Evolutionary conservation across 2,797 vertebrate species (phyloP), one percentile per base, ranked within the genome.

Genomic region (Parambassis ranga): DNA sequence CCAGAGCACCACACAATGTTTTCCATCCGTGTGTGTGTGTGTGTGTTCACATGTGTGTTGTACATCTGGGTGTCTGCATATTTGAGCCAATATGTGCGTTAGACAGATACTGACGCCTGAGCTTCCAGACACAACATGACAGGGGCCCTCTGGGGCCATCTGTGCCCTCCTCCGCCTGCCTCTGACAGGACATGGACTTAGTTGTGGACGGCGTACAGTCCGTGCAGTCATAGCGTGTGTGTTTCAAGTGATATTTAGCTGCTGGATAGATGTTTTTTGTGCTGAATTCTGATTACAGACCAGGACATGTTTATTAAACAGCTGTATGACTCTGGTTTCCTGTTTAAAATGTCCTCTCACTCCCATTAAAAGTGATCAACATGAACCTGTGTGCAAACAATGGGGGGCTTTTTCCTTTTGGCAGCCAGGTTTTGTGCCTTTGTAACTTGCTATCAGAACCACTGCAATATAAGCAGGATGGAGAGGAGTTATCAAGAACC

Each of bases 81-180:
- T 65, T 42, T 38, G 3, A 37, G 48, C 41, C 44, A 35, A 11
- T 26, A 14, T 41, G 60, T 13, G 30, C 37, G 58, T 52, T 14
- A 31, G 59, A 66, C 68, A 26, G 53, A 84, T 24, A 9, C 57
- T 70, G 64, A 87, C 64, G 71, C 47, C 64, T 10, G 7, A 77
- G 39, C 55, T 32, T 15, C 44, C 64, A 85, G 66, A 83, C 83
- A 66, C 61, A 79, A 78, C 82, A 78, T 66, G 52, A 72, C 24
- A 9, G 28, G 35, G 61, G 23, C 18, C 35, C 72, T 36, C 20
- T 11, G 15, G 47, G 42, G 48, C 51, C 52, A 58, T 83, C 67
- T 55, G 47, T 24, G 55, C 65, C 69, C 50, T 52, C 44, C 68
- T 74, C 77, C 3, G 35, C 50, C 35, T 59, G 47, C 52, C 61